phyloP scores from a whole-genome alignment of 2,113 vertebrate genomes.

The Daphoenositta chrysoptera region DNA sequence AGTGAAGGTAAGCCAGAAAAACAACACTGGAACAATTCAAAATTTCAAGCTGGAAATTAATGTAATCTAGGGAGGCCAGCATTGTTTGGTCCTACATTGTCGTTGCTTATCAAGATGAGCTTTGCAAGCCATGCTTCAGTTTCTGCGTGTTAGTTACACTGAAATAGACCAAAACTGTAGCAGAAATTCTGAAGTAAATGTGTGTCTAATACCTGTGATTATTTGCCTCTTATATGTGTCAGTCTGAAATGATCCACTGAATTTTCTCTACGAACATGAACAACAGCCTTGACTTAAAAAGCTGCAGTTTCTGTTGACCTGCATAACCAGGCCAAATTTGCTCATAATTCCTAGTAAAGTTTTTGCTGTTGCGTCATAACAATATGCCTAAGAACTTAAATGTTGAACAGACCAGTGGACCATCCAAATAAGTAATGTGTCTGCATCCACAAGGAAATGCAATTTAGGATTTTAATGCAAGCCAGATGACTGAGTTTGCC shows the following conservation, averaged over 20 bases:
- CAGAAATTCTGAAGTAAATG: not conserved
- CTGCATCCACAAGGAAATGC: not conserved
- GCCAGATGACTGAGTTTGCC: not conserved
- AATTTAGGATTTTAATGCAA: not conserved
- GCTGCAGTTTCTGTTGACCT: not conserved
- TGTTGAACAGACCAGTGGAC: not conserved
- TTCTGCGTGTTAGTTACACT: not conserved
- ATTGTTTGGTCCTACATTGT: not conserved
- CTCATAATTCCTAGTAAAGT: not conserved
- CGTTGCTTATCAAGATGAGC: not conserved
- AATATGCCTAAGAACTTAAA: not conserved
- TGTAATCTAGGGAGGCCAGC: not conserved
- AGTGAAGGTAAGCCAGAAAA: slow-evolving; percentile 83
- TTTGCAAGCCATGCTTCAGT: not conserved
- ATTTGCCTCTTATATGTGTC: not conserved
- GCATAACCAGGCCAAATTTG: not conserved
- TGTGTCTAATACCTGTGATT: not conserved
- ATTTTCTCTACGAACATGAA: not conserved
- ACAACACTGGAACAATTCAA: not conserved
- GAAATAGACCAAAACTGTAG: not conserved
- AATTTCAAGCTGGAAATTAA: not conserved
- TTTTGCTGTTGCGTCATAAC: not conserved
- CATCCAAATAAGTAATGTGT: not conserved
- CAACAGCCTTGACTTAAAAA: not conserved
- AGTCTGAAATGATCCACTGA: not conserved